phyloP scores from a whole-genome alignment of 2,888 invertebrate genomes.

The Ischnus inquisitorius region DNA sequence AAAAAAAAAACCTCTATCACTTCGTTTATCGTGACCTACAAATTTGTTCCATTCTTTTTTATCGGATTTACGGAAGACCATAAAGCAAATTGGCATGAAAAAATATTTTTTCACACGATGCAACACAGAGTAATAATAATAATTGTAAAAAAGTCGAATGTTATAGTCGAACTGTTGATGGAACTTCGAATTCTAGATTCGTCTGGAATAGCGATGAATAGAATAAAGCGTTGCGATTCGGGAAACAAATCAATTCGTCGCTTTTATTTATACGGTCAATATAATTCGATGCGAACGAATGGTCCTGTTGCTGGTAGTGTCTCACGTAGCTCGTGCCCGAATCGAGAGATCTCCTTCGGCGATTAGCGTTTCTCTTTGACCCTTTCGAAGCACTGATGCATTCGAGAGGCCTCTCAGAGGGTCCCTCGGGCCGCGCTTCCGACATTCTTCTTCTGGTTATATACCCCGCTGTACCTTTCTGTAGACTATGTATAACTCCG shows the following conservation, averaged over 20 bases:
- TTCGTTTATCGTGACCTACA: constrained; percentile 33
- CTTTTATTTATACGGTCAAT: constrained; percentile 51
- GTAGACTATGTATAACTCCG: constrained; percentile 42
- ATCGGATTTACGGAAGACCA: too few species aligned
- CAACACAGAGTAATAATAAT: too few species aligned
- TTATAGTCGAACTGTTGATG: constrained; percentile 23
- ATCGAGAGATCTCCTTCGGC: constrained; percentile 65
- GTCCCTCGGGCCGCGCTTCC: constrained; percentile 59
- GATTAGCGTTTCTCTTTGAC: constrained; percentile 70
- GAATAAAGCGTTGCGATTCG: constrained; percentile 15
- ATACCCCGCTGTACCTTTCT: constrained; percentile 29
- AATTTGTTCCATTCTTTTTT: constrained; percentile 22
- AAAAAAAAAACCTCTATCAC: constrained; percentile 13
- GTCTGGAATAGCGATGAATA: constrained; percentile 11
- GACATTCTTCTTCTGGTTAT: constrained; percentile 62
- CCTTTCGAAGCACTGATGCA: constrained; percentile 61
- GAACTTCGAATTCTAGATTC: constrained; percentile 39
- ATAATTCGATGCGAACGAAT: constrained; percentile 47
- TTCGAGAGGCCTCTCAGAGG: constrained; percentile 60
- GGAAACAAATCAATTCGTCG: constrained; percentile 59
- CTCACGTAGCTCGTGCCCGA: constrained; percentile 43
- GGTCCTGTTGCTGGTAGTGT: constrained; percentile 15
- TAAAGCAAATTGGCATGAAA: too few species aligned
- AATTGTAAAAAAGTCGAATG: neutral
- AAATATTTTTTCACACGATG: too few species aligned